Evolutionary conservation across 2,797 vertebrate genomes (phyloP), one percentile per base, ranked within the genome.

Genomic region (Micromesistius poutassou): DNA sequence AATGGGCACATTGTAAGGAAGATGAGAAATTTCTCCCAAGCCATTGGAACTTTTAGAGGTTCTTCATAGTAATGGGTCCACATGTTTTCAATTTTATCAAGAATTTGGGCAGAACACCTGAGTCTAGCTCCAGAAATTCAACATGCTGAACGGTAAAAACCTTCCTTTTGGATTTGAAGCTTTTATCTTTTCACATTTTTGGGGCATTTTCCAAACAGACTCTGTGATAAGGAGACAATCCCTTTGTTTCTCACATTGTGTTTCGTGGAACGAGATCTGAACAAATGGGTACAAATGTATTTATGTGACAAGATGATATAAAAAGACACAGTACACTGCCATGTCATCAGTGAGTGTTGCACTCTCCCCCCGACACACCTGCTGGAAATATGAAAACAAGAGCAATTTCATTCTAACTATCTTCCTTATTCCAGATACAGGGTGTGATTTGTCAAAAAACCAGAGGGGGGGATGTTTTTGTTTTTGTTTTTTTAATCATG

Each of bases 21-120:
- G 25, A 81, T 74, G 13, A 72, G 12, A 78, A 70, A 78, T 81
- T 35, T 31, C 50, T 73, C 2, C 79, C 3, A 55, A 74, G 22
- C 75, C 74, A 74, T 22, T 72, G 76, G 22, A 77, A 70, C 71
- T 55, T 81, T 80, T 42, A 76, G 28, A 81, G 76, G n/a, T 38
- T 36, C 71, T 22, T 31, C 13, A 72, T 72, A 19, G 25, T 30
- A 30, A 10, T 19, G 22, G 71, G 28, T 9, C 28, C 28, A 19
- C 16, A 72, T 72, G 71, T 72, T 33, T 72, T 31, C 30, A 38
- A 72, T 72, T 72, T 30, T 30, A 31, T 35, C 13, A 31, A 31
- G 30, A 72, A 33, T 30, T 16, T 35, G 71, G 30, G 30, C 30
- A 12, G 71, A 19, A 72, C 33, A 30, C 12, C 16, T 72, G 30